These are phyloP conservation scores for Pterocles burchelli DNA, from an alignment of 2,113 vertebrate species.

Conservation along the genomic window DNA sequence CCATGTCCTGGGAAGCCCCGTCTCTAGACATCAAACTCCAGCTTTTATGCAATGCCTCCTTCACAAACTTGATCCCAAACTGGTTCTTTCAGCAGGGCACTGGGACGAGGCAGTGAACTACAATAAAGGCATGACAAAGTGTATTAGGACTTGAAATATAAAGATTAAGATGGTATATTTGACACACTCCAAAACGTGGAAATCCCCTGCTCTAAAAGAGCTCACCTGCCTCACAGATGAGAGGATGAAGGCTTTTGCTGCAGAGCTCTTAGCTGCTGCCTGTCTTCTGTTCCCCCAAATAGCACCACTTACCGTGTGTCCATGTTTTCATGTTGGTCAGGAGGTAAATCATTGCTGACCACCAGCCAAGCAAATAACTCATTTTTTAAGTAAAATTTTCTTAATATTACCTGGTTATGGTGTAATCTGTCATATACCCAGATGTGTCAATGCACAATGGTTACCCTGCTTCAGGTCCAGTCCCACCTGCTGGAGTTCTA, in stretches of 20 bases:
- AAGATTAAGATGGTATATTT: background rate
- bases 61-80: background rate
- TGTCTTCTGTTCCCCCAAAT: no score
- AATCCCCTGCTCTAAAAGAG: background rate
- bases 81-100: background rate
- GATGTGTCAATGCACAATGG: background rate
- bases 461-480: background rate
- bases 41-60: background rate
- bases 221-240: background rate
- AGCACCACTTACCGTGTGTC: background rate
- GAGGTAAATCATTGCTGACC: background rate
- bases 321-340: background rate
- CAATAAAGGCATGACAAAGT: background rate
- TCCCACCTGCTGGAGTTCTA: accelerated
- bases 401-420: accelerated
- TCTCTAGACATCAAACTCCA: background rate
- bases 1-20: background rate
- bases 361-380: background rate
- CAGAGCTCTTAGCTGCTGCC: background rate
- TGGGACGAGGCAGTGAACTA: background rate
- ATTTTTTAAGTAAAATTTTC: background rate
- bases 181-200: background rate
- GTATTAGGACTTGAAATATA: background rate
- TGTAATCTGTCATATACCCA: no score
- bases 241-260: background rate